Evolutionary conservation across 2,888 invertebrate genomes (phyloP).

Genomic region (Polydrusus tereticollis): DNA sequence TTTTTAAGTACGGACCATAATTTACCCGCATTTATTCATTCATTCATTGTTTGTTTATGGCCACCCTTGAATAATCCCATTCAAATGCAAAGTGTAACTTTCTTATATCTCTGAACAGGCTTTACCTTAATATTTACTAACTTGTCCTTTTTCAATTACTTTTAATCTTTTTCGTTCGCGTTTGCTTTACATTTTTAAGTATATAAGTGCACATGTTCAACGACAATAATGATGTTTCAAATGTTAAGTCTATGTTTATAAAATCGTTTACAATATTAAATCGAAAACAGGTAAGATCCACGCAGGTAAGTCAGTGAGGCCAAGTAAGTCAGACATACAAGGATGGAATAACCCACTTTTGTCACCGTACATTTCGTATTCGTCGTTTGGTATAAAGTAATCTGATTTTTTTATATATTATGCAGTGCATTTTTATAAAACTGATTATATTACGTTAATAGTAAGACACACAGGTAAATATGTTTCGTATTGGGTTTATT

Average conservation of each 20-base stretch:
- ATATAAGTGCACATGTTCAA: no score
- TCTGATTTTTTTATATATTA: constrained; percentile 4
- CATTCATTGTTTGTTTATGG: no score
- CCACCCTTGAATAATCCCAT: no score
- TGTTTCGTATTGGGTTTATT: neutral
- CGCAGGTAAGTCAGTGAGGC: constrained; percentile 41
- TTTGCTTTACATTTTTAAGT: no score
- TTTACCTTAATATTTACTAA: no score
- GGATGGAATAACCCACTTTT: constrained; percentile 6
- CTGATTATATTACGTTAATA: neutral
- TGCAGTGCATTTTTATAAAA: constrained; percentile 14
- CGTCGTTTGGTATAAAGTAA: constrained; percentile 7
- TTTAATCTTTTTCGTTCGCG: no score
- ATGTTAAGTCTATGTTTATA: neutral
- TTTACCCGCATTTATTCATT: no score
- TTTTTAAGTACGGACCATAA: no score
- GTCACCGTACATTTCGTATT: neutral
- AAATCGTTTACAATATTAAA: constrained; percentile 7
- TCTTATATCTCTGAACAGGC: no score
- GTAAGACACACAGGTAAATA: neutral
- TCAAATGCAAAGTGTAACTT: no score
- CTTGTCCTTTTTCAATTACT: no score
- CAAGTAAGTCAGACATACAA: constrained; percentile 43
- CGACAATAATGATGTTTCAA: neutral
- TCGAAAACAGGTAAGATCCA: constrained; percentile 37